phyloP scores from a whole-genome alignment of 2,888 invertebrate genomes.

The Ecdyonurus torrentis region DNA sequence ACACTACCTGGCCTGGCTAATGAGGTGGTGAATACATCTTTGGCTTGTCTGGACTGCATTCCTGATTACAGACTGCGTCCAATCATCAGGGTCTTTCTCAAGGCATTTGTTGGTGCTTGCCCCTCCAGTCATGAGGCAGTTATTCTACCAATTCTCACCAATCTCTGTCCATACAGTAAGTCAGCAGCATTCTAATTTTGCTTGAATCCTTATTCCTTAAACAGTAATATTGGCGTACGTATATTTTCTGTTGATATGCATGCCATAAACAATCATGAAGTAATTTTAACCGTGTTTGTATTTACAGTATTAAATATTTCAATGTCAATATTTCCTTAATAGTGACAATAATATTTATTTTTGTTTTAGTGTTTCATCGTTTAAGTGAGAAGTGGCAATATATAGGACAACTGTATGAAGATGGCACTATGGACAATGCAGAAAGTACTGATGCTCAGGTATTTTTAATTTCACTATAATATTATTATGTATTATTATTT shows the following conservation, averaged over 20 bases:
- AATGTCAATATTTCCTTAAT: no score
- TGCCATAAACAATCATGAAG: no score
- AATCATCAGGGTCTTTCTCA: constrained; percentile 67
- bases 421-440: constrained; percentile 59
- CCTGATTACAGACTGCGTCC: constrained; percentile 75
- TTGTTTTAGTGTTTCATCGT: constrained; percentile 31
- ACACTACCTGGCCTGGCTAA: constrained; percentile 55
- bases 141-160: constrained; percentile 59
- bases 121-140: constrained; percentile 64
- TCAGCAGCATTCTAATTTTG: no score
- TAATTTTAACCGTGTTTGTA: no score
- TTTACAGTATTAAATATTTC: no score
- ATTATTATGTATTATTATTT: not conserved
- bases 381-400: constrained; percentile 64
- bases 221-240: no score
- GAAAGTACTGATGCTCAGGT: constrained; percentile 51
- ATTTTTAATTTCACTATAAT: constrained; percentile 3
- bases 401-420: constrained; percentile 55
- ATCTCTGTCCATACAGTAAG: constrained; percentile 63
- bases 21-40: constrained; percentile 52
- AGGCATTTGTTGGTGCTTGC: constrained; percentile 71
- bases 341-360: constrained; percentile 9
- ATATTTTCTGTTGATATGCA: no score
- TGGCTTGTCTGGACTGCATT: constrained; percentile 49
- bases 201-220: no score